Evolutionary conservation across 2,888 invertebrate species (phyloP).

Genomic region (Oxycera nigricornis): DNA sequence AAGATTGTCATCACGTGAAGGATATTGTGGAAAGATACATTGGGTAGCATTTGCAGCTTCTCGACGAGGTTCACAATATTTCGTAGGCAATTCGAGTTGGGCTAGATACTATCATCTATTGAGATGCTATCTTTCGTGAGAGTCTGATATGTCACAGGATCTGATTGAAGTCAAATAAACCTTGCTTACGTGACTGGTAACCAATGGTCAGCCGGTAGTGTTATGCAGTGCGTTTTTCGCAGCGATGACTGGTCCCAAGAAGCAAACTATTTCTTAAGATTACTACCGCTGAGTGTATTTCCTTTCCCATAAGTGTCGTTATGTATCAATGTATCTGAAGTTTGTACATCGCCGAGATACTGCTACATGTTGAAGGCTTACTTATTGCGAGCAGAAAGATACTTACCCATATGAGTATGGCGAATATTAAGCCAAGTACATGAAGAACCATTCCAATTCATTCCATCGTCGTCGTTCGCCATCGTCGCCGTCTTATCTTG

Average conservation of each 20-base stretch:
- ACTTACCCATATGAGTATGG: neutral
- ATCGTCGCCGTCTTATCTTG: constrained; percentile 29
- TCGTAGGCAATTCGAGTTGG: too few relatives aligned
- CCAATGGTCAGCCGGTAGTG: too few relatives aligned
- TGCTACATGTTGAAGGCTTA: neutral
- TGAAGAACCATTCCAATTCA: constrained; percentile 15
- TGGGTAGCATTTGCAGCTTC: too few relatives aligned
- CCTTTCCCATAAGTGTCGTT: constrained; percentile 13
- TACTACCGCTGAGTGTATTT: neutral
- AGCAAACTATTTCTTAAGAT: neutral
- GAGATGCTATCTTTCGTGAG: too few relatives aligned
- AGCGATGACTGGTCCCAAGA: neutral
- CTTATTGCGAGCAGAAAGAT: neutral
- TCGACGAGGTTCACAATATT: too few relatives aligned
- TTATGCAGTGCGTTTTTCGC: neutral
- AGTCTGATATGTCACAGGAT: too few relatives aligned
- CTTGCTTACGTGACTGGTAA: too few relatives aligned
- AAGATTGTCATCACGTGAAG: neutral
- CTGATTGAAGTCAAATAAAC: too few relatives aligned
- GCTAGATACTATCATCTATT: too few relatives aligned
- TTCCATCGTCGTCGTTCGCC: constrained; percentile 1
- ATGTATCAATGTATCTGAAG: neutral
- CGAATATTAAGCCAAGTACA: neutral
- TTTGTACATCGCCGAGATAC: neutral
- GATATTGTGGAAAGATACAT: too few relatives aligned